Conservation (phyloP, 1,140 invertebrate species). For the Aphelenchoides fujianensis region DNA sequence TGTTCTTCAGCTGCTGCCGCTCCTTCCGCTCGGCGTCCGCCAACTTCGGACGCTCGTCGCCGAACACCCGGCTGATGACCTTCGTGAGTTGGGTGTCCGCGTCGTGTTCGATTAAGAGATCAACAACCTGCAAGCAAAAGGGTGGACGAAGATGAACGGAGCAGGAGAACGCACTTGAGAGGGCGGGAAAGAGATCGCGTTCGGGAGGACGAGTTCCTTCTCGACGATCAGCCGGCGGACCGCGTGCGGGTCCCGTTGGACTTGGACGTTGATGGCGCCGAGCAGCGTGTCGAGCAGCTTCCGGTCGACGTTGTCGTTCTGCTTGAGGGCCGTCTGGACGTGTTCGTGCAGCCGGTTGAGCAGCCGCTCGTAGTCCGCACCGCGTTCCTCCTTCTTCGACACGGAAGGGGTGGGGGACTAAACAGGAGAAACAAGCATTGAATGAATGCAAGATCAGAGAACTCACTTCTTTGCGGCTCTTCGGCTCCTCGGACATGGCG, state of each 20-base stretch:
- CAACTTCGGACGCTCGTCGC: constrained; percentile 52
- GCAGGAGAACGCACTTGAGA: no score
- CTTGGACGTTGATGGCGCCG: constrained; percentile 59
- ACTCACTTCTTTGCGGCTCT: background rate
- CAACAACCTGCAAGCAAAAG: no score
- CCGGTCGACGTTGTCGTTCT: constrained; percentile 46
- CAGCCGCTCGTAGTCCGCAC: constrained; percentile 40
- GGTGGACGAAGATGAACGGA: no score
- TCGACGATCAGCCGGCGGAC: constrained; percentile 60
- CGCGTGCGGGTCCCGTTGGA: constrained; percentile 55
- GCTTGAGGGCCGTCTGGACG: constrained; percentile 42
- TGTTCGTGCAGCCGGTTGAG: constrained; percentile 54
- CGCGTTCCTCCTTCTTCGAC: constrained; percentile 40
- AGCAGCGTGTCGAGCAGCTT: constrained; percentile 58
- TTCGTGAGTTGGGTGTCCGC: constrained; percentile 31
- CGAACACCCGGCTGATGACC: constrained; percentile 54
- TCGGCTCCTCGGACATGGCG: background rate
- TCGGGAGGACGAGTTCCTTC: constrained; percentile 60
- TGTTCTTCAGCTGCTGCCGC: constrained; percentile 39
- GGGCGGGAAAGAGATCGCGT: constrained; percentile 61
- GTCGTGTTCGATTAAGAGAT: constrained; percentile 60
- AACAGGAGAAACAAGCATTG: background rate
- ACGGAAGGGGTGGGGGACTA: background rate
- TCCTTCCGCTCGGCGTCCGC: constrained; percentile 53
- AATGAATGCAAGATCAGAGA: no score